A percentile compares a stretch with the other conserved stretches of the same genome.
Evolutionary conservation across 1,140 invertebrate species (phyloP).

Genomic region (Anoplolepis gracilipes): DNA sequence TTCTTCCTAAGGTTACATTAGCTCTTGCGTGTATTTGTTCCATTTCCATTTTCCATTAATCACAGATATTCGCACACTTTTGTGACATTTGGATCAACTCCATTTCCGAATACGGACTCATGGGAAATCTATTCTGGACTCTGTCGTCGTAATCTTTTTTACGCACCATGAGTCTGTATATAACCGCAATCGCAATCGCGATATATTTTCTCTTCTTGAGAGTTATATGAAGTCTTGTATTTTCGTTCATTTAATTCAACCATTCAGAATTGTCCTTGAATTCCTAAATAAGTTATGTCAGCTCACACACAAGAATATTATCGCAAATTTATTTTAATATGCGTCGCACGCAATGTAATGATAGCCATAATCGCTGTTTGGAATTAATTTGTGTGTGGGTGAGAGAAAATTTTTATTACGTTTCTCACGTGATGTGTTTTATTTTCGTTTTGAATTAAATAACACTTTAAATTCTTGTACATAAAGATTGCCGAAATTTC

Average conservation of each 20-base stretch:
- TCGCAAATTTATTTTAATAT: background rate
- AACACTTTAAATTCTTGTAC: background rate
- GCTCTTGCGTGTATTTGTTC: background rate
- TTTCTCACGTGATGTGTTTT: background rate
- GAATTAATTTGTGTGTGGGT: background rate
- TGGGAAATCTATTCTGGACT: constrained; percentile 39
- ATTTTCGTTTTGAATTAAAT: constrained; percentile 5
- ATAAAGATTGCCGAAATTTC: background rate
- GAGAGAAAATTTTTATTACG: background rate
- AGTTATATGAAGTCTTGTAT: background rate
- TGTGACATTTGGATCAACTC: constrained; percentile 9
- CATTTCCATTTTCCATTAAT: constrained; percentile 43
- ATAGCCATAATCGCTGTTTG: background rate
- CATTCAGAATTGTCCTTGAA: background rate
- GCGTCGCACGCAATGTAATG: background rate
- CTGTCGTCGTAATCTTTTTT: background rate
- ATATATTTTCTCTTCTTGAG: background rate
- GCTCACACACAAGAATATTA: background rate
- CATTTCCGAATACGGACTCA: background rate
- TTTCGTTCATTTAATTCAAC: background rate
- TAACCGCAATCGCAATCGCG: constrained; percentile 1
- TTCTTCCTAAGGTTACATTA: constrained; percentile 30
- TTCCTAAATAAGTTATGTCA: background rate
- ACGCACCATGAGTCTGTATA: background rate
- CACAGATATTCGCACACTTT: constrained; percentile 3